Evolutionary conservation across 2,888 invertebrate genomes (phyloP).

Genomic region (Cerastoderma edule): DNA sequence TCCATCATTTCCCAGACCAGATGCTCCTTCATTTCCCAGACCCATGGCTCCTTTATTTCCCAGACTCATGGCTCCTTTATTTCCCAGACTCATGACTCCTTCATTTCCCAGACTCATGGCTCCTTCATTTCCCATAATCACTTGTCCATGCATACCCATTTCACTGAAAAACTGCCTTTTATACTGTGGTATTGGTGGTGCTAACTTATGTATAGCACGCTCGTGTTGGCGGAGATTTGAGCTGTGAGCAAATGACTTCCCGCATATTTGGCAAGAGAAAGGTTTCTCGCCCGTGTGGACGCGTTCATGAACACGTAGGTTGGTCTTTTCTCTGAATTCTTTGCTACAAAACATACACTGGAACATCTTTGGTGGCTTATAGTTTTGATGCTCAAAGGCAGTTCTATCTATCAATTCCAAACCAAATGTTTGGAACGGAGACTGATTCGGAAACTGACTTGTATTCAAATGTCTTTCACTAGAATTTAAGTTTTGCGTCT

Average conservation of each 20-base stretch:
- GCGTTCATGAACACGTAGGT: slow-evolving; percentile 52
- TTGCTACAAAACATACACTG: slow-evolving; percentile 56
- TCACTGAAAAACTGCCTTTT: slow-evolving; percentile 48
- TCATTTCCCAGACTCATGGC: neutral
- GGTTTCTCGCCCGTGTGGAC: slow-evolving; percentile 60
- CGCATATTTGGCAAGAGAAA: slow-evolving; percentile 48
- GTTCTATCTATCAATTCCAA: too few relatives aligned
- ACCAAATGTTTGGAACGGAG: too few relatives aligned
- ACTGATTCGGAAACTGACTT: too few relatives aligned
- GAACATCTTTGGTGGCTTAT: too few relatives aligned
- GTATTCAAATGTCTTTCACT: too few relatives aligned
- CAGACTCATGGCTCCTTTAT: neutral
- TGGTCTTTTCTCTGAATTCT: slow-evolving; percentile 50
- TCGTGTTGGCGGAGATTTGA: slow-evolving; percentile 54
- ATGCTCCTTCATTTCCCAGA: neutral
- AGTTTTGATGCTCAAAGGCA: too few relatives aligned
- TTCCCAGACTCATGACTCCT: neutral
- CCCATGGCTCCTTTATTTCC: neutral
- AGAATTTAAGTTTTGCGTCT: too few relatives aligned
- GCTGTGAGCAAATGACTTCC: slow-evolving; percentile 53
- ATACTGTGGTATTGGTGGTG: slow-evolving; percentile 34
- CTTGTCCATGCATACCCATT: neutral
- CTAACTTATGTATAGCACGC: slow-evolving; percentile 51
- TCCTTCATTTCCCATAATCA: neutral
- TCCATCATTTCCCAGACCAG: neutral